Evolutionary conservation across 2,888 invertebrate genomes (phyloP).

Genomic region (Chorisops tibialis): DNA sequence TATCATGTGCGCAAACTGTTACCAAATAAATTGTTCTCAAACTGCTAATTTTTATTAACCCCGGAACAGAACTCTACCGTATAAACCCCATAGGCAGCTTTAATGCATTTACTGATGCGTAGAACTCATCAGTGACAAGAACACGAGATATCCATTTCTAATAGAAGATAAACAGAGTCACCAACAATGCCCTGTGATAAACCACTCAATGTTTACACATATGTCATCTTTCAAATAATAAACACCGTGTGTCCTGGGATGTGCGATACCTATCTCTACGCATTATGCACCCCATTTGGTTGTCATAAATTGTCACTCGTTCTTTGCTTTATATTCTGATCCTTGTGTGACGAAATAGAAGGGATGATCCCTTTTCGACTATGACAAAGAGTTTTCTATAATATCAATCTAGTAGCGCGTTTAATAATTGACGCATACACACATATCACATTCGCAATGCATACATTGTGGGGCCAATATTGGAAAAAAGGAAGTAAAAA

Average conservation of each 20-base stretch:
- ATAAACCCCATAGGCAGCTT: neutral
- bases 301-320: slow-evolving; percentile 25
- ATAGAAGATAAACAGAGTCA: slow-evolving; percentile 23
- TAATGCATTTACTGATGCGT: neutral
- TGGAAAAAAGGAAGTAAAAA: too few species aligned
- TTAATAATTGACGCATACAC: slow-evolving; percentile 1
- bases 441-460: too few species aligned
- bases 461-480: too few species aligned
- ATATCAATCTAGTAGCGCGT: neutral
- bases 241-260: slow-evolving; percentile 11
- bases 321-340: neutral
- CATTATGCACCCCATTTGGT: slow-evolving; percentile 22
- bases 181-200: slow-evolving; percentile 8
- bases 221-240: slow-evolving; percentile 34
- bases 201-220: slow-evolving; percentile 27
- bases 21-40: too few species aligned
- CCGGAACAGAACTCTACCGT: neutral
- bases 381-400: too few species aligned
- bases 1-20: too few species aligned
- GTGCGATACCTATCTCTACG: slow-evolving; percentile 12
- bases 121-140: slow-evolving; percentile 8
- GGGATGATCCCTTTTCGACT: slow-evolving; percentile 8
- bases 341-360: neutral
- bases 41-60: too few species aligned
- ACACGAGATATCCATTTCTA: slow-evolving; percentile 27